A percentile compares a stretch with the other conserved stretches of the same genome.
Evolutionary conservation across 2,888 invertebrate species (phyloP).

Genomic region (Ethmia dodecea): DNA sequence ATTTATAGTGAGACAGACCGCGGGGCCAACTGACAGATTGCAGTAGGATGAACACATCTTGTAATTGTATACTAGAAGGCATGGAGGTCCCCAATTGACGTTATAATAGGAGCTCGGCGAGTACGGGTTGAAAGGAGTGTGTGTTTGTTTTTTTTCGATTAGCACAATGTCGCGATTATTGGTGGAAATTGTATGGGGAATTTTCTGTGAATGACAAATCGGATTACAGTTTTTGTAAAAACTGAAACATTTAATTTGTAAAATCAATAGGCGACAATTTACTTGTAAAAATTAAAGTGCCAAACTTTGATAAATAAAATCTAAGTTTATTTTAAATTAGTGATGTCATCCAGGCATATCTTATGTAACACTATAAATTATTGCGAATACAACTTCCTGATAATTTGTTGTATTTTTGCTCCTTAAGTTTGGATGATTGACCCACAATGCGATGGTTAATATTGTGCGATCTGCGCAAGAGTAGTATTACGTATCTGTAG

Average conservation of each 20-base stretch:
- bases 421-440: slow-evolving; percentile 1
- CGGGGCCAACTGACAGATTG: slow-evolving; percentile 58
- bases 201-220: neutral
- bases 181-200: neutral
- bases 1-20: slow-evolving; percentile 50
- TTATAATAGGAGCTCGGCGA: slow-evolving; percentile 51
- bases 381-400: no score
- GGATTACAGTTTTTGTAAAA: no score
- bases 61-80: slow-evolving; percentile 57
- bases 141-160: neutral
- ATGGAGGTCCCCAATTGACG: slow-evolving; percentile 61
- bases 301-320: no score
- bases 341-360: no score
- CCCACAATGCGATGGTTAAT: slow-evolving; percentile 3
- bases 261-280: no score
- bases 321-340: no score
- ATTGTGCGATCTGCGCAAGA: slow-evolving; percentile 6
- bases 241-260: no score
- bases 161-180: neutral
- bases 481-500: slow-evolving; percentile 5
- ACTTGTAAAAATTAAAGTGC: no score
- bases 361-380: no score
- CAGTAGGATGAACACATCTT: slow-evolving; percentile 64
- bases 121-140: slow-evolving; percentile 16
- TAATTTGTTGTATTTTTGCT: no score